Conservation (phyloP, 1,140 invertebrate species). For the Aphelinus certus region DNA sequence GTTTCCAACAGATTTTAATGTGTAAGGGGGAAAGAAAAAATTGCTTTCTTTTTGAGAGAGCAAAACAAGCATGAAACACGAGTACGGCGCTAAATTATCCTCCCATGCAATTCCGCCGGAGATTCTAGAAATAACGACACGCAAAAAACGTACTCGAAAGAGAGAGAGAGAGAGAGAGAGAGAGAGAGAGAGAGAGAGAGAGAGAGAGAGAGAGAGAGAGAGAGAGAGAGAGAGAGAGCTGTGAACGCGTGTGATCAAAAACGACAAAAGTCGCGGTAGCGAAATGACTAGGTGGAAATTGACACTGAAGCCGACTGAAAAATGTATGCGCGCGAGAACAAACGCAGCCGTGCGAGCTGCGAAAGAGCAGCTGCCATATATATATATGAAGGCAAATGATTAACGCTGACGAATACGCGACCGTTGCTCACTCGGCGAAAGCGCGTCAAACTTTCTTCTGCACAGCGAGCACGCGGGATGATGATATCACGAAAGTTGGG, state of each 20-base stretch:
- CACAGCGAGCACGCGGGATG: background rate
- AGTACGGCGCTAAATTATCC: too few species aligned
- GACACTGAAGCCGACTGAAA: background rate
- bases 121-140: too few species aligned
- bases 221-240: background rate
- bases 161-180: background rate
- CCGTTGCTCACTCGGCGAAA: slow-evolving; percentile 14
- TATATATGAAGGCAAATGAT: slow-evolving; percentile 6
- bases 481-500: slow-evolving; percentile 21
- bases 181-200: slow-evolving; percentile 4
- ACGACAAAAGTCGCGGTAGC: background rate
- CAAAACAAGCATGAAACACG: too few species aligned
- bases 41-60: too few species aligned
- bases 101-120: too few species aligned
- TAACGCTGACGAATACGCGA: slow-evolving; percentile 31
- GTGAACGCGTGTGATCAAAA: background rate
- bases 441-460: slow-evolving; percentile 27
- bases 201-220: background rate
- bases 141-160: background rate
- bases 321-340: background rate
- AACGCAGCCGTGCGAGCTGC: background rate
- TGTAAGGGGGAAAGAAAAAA: too few species aligned
- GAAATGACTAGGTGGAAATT: background rate
- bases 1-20: too few species aligned
- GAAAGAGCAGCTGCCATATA: background rate